phyloP scores from a whole-genome alignment of 2,888 invertebrate species.

The Sinhomidia bicolor region DNA sequence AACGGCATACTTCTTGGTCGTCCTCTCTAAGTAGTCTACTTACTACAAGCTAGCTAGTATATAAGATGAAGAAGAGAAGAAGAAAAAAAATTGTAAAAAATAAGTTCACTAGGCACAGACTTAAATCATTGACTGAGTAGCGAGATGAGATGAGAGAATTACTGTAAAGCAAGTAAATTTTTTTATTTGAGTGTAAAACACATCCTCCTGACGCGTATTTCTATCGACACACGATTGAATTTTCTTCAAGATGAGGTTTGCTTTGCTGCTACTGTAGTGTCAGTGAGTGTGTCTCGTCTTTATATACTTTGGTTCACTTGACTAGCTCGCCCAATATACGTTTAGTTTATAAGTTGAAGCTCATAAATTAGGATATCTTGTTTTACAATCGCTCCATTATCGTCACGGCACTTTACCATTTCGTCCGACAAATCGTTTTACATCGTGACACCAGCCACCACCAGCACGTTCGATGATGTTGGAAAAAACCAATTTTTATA shows the following conservation, averaged over 20 bases:
- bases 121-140: neutral
- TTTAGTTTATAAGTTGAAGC: neutral
- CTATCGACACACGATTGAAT: conserved; percentile 69
- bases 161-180: conserved; percentile 21
- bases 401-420: conserved; percentile 72
- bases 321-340: too few relatives aligned
- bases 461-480: neutral
- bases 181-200: conserved; percentile 50
- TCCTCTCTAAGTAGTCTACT: neutral
- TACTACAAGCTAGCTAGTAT: too few relatives aligned
- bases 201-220: conserved; percentile 46
- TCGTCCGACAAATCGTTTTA: conserved; percentile 72
- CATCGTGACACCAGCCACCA: conserved; percentile 25
- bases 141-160: neutral
- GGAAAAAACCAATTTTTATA: neutral
- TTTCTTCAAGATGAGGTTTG: too few relatives aligned
- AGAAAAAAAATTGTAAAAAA: neutral
- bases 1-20: neutral
- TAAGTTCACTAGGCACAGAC: neutral
- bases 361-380: conserved; percentile 72
- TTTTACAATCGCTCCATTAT: conserved; percentile 72
- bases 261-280: too few relatives aligned
- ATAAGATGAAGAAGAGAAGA: neutral
- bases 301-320: too few relatives aligned
- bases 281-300: neutral